phyloP scores from a whole-genome alignment of 2,888 invertebrate genomes.

The Amphipoea lucens region DNA sequence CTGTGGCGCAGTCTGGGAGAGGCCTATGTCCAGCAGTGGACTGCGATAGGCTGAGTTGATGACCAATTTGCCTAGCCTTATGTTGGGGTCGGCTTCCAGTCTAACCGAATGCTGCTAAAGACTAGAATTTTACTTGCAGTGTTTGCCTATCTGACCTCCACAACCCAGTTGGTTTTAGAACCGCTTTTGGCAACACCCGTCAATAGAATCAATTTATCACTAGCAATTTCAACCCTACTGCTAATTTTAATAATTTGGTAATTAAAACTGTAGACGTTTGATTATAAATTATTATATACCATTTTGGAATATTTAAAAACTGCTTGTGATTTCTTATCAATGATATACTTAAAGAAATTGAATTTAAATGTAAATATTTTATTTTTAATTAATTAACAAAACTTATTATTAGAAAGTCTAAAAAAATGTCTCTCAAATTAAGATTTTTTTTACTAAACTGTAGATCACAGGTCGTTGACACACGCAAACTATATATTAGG shows the following conservation, averaged over 20 bases:
- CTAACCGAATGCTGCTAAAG: not conserved
- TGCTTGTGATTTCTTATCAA: not conserved
- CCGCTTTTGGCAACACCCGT: not conserved
- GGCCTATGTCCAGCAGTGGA: no score
- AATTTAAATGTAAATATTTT: not conserved
- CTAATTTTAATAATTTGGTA: constrained; percentile 13
- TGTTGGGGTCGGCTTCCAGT: not conserved
- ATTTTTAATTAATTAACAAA: constrained; percentile 15
- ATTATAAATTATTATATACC: not conserved
- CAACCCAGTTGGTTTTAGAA: not conserved
- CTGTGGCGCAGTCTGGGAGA: no score
- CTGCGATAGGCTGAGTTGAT: no score
- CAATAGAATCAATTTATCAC: not conserved
- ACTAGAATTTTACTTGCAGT: not conserved
- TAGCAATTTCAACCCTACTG: not conserved
- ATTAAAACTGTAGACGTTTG: constrained; percentile 18
- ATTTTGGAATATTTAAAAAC: not conserved
- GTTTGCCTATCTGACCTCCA: not conserved
- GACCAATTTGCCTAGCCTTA: not conserved
- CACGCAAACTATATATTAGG: not conserved
- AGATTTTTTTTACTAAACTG: not conserved
- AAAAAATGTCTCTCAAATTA: not conserved
- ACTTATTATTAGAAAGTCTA: not conserved
- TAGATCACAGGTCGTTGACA: not conserved
- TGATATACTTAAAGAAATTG: not conserved